Percentiles rank a stretch among this genome's conserved stretches.
Conservation (phyloP, 2,888 invertebrate genomes). For the Argyresthia goedartella region DNA sequence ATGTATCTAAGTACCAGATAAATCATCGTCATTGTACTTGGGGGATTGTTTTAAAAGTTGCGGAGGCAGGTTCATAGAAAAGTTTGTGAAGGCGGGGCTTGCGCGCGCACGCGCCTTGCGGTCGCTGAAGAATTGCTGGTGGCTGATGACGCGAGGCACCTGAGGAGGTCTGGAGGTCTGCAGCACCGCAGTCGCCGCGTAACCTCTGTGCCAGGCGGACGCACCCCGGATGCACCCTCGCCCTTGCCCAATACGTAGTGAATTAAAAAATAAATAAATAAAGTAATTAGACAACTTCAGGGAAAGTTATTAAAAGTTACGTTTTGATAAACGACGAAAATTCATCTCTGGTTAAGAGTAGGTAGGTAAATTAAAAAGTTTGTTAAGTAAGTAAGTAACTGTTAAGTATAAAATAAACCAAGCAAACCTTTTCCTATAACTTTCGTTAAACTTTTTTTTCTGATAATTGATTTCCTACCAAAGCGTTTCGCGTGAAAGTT, state of each 20-base stretch:
- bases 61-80: constrained; percentile 18
- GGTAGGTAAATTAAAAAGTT: not conserved
- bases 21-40: not conserved
- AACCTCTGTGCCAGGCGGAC: constrained; percentile 42
- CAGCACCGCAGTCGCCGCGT: constrained; percentile 49
- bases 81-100: constrained; percentile 50
- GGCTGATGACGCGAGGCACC: constrained; percentile 29
- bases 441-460: too few species aligned
- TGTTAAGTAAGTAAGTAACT: too few species aligned
- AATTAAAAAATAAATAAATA: constrained; percentile 16
- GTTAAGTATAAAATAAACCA: too few species aligned
- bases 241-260: constrained; percentile 22
- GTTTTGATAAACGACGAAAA: constrained; percentile 16
- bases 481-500: too few species aligned
- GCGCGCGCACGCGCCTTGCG: constrained; percentile 37
- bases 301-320: constrained; percentile 20
- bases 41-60: not conserved
- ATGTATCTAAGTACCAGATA: not conserved
- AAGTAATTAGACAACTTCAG: constrained; percentile 1
- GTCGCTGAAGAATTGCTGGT: constrained; percentile 51
- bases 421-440: too few species aligned
- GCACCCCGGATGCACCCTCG: constrained; percentile 37
- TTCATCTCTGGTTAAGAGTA: constrained; percentile 16
- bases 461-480: too few species aligned
- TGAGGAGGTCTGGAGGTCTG: constrained; percentile 27